A percentile compares a stretch with the other conserved stretches of the same genome.
Conservation (phyloP, 2,113 vertebrate genomes). For the Proterorhinus semilunaris region DNA sequence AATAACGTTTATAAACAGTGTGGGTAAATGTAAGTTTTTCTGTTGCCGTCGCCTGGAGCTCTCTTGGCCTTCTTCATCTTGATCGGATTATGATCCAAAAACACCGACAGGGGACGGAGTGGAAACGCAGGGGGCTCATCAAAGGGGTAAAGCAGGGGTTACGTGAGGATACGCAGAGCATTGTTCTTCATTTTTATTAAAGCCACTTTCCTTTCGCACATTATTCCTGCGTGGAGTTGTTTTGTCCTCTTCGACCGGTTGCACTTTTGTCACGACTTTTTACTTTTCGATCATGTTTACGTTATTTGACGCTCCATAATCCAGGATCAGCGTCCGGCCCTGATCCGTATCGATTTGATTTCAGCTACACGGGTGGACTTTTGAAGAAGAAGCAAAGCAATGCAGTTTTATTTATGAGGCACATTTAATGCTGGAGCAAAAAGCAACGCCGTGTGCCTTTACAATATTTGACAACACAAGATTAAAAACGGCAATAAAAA, state of each 20-base stretch:
- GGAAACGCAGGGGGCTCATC: not conserved
- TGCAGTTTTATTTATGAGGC: too few species aligned
- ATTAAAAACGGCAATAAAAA: too few species aligned
- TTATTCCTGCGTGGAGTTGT: conserved; percentile 4
- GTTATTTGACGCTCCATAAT: too few species aligned
- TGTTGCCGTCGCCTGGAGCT: not conserved
- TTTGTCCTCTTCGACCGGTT: conserved; percentile 28
- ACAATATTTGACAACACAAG: too few species aligned
- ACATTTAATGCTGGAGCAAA: too few species aligned
- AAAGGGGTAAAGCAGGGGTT: conserved; percentile 22
- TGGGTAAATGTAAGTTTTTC: too few species aligned
- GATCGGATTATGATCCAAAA: conserved; percentile 61
- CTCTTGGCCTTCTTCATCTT: conserved; percentile 47
- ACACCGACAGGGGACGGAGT: conserved; percentile 12
- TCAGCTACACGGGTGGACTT: too few species aligned
- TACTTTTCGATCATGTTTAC: not conserved
- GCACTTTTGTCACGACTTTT: conserved; percentile 11
- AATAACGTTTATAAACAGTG: too few species aligned
- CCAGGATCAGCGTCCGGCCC: too few species aligned
- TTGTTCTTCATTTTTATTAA: conserved; percentile 36
- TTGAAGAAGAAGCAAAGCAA: too few species aligned
- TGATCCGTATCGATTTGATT: too few species aligned
- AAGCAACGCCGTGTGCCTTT: too few species aligned
- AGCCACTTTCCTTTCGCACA: conserved; percentile 16
- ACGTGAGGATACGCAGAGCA: conserved; percentile 35